These are phyloP conservation scores for Hyposoter didymator DNA, from an alignment of 2,888 invertebrate species.

Conservation along the genomic window DNA sequence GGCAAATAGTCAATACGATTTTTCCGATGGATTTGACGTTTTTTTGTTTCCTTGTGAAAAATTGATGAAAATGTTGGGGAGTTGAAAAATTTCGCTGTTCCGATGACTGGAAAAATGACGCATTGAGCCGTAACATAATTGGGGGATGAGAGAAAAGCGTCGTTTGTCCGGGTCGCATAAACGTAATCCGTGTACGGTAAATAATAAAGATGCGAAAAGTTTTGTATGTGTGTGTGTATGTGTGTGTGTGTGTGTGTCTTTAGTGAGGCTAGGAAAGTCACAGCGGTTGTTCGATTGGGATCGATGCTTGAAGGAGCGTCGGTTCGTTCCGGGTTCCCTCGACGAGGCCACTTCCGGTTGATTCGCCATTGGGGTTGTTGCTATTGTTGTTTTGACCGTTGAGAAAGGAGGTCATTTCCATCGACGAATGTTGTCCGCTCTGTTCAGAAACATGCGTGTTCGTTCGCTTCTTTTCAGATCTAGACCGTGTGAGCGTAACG, in stretches of 20 bases:
- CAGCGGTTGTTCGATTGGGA: constrained; percentile 78
- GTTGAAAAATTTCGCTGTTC: neutral
- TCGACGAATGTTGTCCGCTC: constrained; percentile 83
- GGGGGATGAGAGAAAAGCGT: neutral
- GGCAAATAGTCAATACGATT: no score
- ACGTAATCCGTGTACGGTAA: neutral
- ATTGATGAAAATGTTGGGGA: no score
- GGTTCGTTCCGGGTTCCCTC: constrained; percentile 74
- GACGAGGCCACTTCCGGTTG: constrained; percentile 74
- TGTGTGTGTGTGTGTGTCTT: neutral
- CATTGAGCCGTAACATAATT: constrained; percentile 32
- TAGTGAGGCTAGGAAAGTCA: constrained; percentile 44
- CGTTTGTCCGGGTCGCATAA: neutral
- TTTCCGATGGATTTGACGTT: no score
- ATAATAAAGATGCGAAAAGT: constrained; percentile 7
- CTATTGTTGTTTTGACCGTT: constrained; percentile 84
- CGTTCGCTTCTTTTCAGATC: constrained; percentile 84
- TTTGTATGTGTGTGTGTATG: neutral
- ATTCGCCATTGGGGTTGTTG: constrained; percentile 77
- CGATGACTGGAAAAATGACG: constrained; percentile 6
- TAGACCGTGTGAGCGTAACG: constrained; percentile 82
- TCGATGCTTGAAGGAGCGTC: constrained; percentile 74
- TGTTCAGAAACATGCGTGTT: constrained; percentile 84
- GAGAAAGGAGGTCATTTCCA: constrained; percentile 84
- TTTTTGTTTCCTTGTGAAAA: no score